phyloP scores from a whole-genome alignment of 2,797 vertebrate species.

The Taenioides sp. region DNA sequence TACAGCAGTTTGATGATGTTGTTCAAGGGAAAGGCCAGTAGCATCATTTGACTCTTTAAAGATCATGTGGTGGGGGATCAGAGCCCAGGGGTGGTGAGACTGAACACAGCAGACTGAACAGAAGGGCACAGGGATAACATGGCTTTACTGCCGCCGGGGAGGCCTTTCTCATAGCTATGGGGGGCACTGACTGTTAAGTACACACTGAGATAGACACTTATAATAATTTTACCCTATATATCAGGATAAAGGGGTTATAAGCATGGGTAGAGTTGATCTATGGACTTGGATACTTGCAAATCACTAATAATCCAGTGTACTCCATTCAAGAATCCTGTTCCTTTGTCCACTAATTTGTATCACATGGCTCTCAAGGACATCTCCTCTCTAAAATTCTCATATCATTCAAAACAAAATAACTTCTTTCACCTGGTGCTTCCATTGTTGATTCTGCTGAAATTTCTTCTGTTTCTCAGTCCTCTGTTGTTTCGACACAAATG shows the following conservation, averaged over 20 bases:
- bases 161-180: conserved; percentile 6
- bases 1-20: conserved; percentile 15
- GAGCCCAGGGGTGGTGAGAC: conserved; percentile 25
- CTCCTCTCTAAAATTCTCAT: too few relatives aligned
- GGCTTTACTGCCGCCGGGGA: conserved; percentile 12
- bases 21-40: conserved; percentile 11
- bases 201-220: neutral
- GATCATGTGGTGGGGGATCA: conserved; percentile 23
- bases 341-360: too few relatives aligned
- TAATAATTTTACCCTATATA: neutral
- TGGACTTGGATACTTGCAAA: neutral
- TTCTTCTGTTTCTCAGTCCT: too few relatives aligned
- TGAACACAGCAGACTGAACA: conserved; percentile 33
- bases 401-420: too few relatives aligned
- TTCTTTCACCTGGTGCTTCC: too few relatives aligned
- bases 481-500: too few relatives aligned
- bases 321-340: too few relatives aligned
- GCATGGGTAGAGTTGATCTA: neutral
- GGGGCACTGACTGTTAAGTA: neutral
- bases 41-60: conserved; percentile 37
- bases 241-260: neutral
- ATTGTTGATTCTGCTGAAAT: too few relatives aligned
- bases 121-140: conserved; percentile 15
- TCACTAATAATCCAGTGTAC: too few relatives aligned
- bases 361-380: too few relatives aligned